Conservation (phyloP, 2,113 vertebrate genomes). For the Xenopus borealis region DNA sequence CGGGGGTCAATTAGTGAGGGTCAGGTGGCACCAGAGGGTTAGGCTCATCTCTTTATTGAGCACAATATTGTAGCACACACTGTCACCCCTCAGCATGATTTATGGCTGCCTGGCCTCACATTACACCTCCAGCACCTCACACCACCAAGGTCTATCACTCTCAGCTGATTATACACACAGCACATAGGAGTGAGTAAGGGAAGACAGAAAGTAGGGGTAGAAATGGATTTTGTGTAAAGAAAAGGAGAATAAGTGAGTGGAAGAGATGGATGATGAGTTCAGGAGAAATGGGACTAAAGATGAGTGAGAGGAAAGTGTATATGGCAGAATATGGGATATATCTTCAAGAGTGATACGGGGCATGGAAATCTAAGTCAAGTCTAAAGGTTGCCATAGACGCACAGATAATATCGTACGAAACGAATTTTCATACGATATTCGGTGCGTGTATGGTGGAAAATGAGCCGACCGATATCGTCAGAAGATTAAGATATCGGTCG, state of each 20-base stretch:
- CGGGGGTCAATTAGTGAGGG: slow-evolving; percentile 43
- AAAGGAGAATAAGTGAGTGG: neutral
- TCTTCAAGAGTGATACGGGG: no score
- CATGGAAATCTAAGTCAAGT: no score
- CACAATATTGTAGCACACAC: slow-evolving; percentile 43
- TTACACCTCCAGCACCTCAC: slow-evolving; percentile 23
- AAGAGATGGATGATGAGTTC: neutral
- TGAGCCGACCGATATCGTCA: no score
- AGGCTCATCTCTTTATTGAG: slow-evolving; percentile 47
- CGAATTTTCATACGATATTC: no score
- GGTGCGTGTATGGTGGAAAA: no score
- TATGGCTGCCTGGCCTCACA: slow-evolving; percentile 29
- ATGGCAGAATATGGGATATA: no score
- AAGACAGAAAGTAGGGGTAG: neutral
- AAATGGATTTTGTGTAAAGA: neutral
- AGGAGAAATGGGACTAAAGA: neutral
- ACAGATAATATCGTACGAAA: no score
- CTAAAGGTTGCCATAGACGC: no score
- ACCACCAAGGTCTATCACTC: slow-evolving; percentile 31
- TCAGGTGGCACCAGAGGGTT: slow-evolving; percentile 44
- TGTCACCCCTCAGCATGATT: slow-evolving; percentile 43
- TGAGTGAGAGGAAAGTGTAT: no score
- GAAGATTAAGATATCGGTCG: no score
- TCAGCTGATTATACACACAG: slow-evolving; percentile 34
- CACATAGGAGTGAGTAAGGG: slow-evolving; percentile 4